Base-by-base conservation (phyloP, 2,888 invertebrate genomes). In the Mantis religiosa region DNA sequence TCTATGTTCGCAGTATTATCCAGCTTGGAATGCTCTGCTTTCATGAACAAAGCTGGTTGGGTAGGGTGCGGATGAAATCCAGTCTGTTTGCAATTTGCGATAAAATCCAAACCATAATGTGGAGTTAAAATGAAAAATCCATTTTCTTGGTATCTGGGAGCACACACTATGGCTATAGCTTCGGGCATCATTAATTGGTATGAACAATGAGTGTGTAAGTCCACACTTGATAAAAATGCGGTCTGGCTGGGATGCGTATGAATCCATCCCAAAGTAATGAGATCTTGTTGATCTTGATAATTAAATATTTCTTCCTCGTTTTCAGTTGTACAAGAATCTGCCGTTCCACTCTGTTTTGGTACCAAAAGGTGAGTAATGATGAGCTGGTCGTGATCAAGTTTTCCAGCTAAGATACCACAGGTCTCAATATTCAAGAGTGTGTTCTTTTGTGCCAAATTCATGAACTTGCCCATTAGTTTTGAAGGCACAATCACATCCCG, bases 181-280 rank as follows among this genome's bases (percentile, higher is more conserved):
- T 99, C 99, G 0, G 98, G 97, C 97, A 99, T 97, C 96, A 99
- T 97, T 90, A 98, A 95, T 93, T 99, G 99, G 94, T 99, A 99
- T 1, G 98, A 97, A 92, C 97, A 98, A 92, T 99, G 99, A 9
- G 98, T 99, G 93, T 99, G 99, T 41, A 99, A 95, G 93, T 99
- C 99, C 87, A 99, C 98, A 90, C 98, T 98, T 8, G 99, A 99
- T 90, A 99, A 94, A 93, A 99, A 99, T 88, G 99, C 98, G 1
- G 98, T 99, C 94, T 99, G 99, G 0, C 97, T 97, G 12, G 99
- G 99, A 94, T 99, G 99, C 0, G 99, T 99, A 98, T 99, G 94
- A 93, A 99, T 99, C 99, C 99, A 99, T n/a, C 99, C 99, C n/a
- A 99, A 94, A 0, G 98, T 98, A 91, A 99, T 97, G 90, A 99